These are phyloP conservation scores for Furcifer pardalis DNA, from an alignment of 2,797 vertebrate species.

Conservation along the genomic window DNA sequence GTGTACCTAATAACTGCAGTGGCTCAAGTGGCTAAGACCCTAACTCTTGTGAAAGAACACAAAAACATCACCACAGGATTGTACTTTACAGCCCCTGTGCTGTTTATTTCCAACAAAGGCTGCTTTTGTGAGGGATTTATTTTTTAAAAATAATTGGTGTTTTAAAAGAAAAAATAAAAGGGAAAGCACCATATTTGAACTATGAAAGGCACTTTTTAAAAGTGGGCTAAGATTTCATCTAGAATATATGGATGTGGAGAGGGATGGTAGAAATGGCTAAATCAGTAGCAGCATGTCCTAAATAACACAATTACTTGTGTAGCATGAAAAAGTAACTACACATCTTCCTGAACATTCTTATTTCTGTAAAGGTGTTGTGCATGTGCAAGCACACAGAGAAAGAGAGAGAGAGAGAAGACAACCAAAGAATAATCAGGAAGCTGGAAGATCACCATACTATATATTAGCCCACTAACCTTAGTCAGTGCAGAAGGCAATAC, in stretches of 20 bases:
- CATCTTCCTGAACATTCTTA: too few relatives aligned
- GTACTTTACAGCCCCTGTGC: neutral
- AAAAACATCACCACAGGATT: neutral
- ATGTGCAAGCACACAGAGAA: too few relatives aligned
- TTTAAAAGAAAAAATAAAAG: too few relatives aligned
- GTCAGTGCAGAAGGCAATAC: conserved; percentile 27
- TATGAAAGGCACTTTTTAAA: neutral
- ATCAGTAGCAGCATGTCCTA: neutral
- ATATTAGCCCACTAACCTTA: conserved; percentile 31
- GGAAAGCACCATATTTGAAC: neutral
- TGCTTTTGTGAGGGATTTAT: neutral
- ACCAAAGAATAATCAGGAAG: conserved; percentile 58
- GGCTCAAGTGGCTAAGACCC: too few relatives aligned
- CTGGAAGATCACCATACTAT: conserved; percentile 47
- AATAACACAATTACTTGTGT: too few relatives aligned
- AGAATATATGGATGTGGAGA: too few relatives aligned
- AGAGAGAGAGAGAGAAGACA: too few relatives aligned
- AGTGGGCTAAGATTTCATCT: neutral
- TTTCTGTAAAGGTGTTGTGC: too few relatives aligned
- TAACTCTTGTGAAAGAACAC: neutral
- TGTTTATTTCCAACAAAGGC: neutral
- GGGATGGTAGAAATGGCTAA: too few relatives aligned
- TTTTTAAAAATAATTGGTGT: neutral
- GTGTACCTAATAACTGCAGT: too few relatives aligned
- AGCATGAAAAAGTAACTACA: too few relatives aligned